Conservation (phyloP, 2,797 vertebrate genomes). For the Chaunax sp. region DNA sequence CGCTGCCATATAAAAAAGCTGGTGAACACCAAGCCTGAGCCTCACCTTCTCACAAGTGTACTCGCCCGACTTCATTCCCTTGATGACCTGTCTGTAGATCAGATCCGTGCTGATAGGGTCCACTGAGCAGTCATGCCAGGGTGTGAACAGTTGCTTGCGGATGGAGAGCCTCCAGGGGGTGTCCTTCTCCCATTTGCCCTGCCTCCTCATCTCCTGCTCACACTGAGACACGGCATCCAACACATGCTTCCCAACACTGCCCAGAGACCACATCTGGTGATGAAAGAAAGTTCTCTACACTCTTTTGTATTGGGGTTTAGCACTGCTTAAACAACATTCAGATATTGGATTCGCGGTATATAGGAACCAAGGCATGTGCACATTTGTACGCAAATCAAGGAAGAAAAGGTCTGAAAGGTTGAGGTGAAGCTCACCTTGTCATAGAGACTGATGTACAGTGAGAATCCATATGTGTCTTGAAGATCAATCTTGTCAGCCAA, state of each 20-base stretch:
- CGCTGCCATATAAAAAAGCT: too few species aligned
- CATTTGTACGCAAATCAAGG: too few species aligned
- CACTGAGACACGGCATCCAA: conserved; percentile 95
- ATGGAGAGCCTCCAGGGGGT: conserved; percentile 89
- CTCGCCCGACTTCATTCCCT: conserved; percentile 87
- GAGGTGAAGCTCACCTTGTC: conserved; percentile 94
- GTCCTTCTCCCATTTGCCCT: conserved; percentile 83
- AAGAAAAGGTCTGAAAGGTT: too few species aligned
- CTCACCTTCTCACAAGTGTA: conserved; percentile 90
- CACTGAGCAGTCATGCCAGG: conserved; percentile 89
- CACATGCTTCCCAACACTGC: conserved; percentile 85
- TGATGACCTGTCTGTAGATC: conserved; percentile 92
- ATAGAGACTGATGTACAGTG: conserved; percentile 89
- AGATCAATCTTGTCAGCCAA: conserved; percentile 84
- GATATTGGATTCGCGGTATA: background rate
- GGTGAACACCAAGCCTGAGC: background rate
- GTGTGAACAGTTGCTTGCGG: conserved; percentile 93
- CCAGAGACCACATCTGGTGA: conserved; percentile 91
- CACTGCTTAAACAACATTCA: background rate
- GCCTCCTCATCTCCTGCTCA: conserved; percentile 89
- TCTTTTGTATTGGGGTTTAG: background rate
- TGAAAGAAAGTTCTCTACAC: background rate
- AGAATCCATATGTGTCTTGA: conserved; percentile 90
- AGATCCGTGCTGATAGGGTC: conserved; percentile 91
- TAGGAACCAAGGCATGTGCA: background rate